A percentile compares a stretch with the other conserved stretches of the same genome.
phyloP scores from a whole-genome alignment of 1,140 invertebrate genomes.

The Lutraria rhynchaena region DNA sequence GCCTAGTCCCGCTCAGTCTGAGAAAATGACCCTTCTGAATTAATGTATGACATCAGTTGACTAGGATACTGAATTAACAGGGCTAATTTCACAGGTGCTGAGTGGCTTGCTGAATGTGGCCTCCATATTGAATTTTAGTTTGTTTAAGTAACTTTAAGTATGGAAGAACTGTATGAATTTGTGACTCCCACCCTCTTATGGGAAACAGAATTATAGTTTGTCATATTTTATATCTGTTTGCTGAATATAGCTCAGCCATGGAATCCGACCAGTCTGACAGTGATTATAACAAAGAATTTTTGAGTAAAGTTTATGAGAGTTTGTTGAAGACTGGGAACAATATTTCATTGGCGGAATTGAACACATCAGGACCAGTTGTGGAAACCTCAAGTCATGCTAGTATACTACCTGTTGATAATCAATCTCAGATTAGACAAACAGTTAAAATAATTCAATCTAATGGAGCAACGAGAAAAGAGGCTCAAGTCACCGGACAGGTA shows the following conservation, averaged over 20 bases:
- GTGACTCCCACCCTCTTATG: no score
- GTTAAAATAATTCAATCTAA: slow-evolving; percentile 56
- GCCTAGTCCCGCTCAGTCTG: no score
- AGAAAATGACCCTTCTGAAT: no score
- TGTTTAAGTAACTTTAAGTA: no score
- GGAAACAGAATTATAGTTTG: no score
- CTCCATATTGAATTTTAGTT: no score
- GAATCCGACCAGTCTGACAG: not conserved
- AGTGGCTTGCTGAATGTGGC: no score
- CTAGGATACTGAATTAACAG: no score
- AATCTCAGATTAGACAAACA: slow-evolving; percentile 49
- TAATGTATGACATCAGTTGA: no score
- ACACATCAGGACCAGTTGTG: not conserved
- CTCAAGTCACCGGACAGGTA: slow-evolving; percentile 11
- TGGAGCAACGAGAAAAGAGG: slow-evolving; percentile 26
- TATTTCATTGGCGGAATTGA: slow-evolving; percentile 33
- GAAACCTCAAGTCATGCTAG: slow-evolving; percentile 7
- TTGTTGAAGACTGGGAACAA: slow-evolving; percentile 26
- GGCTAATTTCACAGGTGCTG: no score
- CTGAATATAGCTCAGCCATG: not conserved
- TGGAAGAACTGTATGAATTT: no score
- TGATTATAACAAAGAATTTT: slow-evolving; percentile 16
- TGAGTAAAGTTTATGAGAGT: slow-evolving; percentile 25
- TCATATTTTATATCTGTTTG: no score
- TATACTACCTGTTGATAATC: slow-evolving; percentile 15